Conservation (phyloP, 2,797 vertebrate species). For the Manis pentadactyla region DNA sequence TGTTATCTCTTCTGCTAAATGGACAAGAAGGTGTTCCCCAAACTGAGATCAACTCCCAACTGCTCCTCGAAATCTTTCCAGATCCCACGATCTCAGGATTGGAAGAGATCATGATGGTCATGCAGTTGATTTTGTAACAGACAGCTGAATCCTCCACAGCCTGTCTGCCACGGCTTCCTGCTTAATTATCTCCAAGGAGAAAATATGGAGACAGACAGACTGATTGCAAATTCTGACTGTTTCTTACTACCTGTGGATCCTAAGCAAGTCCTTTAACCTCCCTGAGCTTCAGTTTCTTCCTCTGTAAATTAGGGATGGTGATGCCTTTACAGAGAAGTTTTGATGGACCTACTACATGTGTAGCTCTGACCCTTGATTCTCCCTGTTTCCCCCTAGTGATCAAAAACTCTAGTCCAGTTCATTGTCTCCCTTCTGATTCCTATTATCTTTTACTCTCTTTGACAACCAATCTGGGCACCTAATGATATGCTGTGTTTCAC, state of each 20-base stretch:
- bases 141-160: background rate
- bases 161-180: background rate
- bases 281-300: background rate
- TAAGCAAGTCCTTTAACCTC: background rate
- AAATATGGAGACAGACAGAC: background rate
- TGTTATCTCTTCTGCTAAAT: background rate
- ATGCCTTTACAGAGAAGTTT: background rate
- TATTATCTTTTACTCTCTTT: conserved; percentile 5
- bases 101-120: background rate
- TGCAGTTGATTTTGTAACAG: background rate
- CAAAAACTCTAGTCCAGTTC: background rate
- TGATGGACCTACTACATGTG: background rate
- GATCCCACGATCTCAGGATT: background rate
- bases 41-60: background rate
- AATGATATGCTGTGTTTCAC: conserved; percentile 9
- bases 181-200: background rate
- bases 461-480: conserved; percentile 40
- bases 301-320: background rate
- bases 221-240: background rate
- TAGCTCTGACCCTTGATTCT: background rate
- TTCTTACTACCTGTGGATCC: background rate
- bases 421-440: conserved; percentile 11
- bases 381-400: conserved; percentile 45
- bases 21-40: background rate
- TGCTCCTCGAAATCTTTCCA: background rate